Conservation (phyloP, 2,113 vertebrate species). For the Proteles cristata region DNA sequence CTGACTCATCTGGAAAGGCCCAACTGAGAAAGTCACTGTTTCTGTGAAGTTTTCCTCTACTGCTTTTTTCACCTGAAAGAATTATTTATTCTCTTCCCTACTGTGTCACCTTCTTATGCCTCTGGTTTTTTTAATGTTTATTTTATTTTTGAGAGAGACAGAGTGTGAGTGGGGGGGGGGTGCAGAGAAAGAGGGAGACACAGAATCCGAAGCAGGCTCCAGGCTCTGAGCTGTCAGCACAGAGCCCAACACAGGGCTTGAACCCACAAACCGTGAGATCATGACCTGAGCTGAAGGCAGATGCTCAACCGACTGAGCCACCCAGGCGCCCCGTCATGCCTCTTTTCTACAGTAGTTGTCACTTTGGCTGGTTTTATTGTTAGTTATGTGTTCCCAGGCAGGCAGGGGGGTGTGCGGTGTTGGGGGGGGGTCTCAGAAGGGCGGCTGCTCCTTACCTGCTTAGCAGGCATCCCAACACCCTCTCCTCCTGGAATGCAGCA, state of each 20-base stretch:
- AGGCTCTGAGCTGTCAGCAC: too few relatives aligned
- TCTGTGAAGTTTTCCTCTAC: constrained; percentile 48
- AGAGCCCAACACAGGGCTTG: too few relatives aligned
- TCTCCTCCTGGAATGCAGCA: background rate
- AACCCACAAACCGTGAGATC: too few relatives aligned
- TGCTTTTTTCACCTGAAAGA: constrained; percentile 52
- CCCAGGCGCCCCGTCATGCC: background rate
- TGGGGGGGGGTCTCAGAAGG: background rate
- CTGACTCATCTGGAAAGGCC: constrained; percentile 46
- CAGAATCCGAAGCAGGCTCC: too few relatives aligned
- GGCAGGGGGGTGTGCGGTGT: background rate
- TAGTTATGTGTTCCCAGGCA: background rate
- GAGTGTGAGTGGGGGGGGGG: too few relatives aligned
- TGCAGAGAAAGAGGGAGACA: too few relatives aligned
- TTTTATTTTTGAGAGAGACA: too few relatives aligned
- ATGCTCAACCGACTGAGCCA: too few relatives aligned
- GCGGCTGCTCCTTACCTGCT: background rate
- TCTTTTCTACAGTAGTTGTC: background rate
- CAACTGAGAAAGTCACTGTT: constrained; percentile 44
- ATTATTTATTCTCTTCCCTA: background rate
- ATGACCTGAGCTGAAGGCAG: too few relatives aligned
- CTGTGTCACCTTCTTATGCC: background rate
- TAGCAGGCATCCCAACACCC: background rate
- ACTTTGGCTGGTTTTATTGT: constrained; percentile 31
- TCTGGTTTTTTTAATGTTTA: background rate